A percentile compares a stretch with the other conserved stretches of the same genome.
phyloP scores from a whole-genome alignment of 2,797 vertebrate species.

The Avahi laniger region DNA sequence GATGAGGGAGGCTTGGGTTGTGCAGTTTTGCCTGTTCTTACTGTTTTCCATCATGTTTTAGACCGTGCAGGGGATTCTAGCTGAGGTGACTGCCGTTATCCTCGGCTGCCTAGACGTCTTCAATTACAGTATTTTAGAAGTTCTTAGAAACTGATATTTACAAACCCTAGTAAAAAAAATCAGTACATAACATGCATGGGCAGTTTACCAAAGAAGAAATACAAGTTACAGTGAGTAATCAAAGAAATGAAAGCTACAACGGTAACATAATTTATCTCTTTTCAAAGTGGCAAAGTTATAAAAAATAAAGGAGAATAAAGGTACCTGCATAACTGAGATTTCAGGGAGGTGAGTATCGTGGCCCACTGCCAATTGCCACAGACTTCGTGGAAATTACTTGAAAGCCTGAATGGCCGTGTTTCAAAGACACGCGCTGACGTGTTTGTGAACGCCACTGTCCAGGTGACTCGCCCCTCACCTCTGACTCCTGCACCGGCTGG shows the following conservation, averaged over 20 bases:
- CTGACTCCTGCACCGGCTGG: not conserved
- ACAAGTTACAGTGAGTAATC: not conserved
- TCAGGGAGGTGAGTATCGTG: not conserved
- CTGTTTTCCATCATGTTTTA: no score
- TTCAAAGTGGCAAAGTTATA: not conserved
- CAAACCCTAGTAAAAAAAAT: not conserved
- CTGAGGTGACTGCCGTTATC: not conserved
- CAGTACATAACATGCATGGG: not conserved
- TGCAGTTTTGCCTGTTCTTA: not conserved
- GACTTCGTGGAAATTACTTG: not conserved
- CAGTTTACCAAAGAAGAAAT: not conserved
- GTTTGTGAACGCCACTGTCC: not conserved
- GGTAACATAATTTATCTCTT: not conserved
- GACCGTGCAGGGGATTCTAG: not conserved
- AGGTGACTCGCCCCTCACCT: not conserved
- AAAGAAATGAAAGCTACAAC: not conserved
- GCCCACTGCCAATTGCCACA: no score
- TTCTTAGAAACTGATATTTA: not conserved
- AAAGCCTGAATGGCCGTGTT: not conserved
- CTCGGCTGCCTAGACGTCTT: not conserved
- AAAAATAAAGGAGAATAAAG: not conserved
- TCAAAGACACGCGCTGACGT: not conserved
- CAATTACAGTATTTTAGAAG: not conserved
- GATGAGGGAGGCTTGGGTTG: rapidly evolving
- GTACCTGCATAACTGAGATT: not conserved